These are phyloP conservation scores for Pollenia amentaria DNA, from an alignment of 2,888 invertebrate genomes.

Conservation along the genomic window DNA sequence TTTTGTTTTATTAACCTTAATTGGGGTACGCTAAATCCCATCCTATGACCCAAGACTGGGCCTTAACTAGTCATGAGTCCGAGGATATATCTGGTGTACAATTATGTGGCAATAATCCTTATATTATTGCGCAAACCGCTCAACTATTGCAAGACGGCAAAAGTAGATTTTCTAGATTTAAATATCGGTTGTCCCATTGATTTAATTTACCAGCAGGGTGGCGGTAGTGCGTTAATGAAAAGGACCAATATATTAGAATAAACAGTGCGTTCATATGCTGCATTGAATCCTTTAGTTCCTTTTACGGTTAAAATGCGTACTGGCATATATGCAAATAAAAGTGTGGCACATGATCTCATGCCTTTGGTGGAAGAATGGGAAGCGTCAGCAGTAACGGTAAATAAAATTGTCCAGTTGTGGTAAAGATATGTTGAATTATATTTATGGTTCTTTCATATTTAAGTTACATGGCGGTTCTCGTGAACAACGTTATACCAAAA, in stretches of 20 bases:
- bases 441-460: background rate
- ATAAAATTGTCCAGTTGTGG: background rate
- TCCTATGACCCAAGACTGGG: constrained; percentile 93
- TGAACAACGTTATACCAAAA: constrained; percentile 97
- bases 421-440: background rate
- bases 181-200: constrained; percentile 99
- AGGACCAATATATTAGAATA: constrained; percentile 88
- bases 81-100: constrained; percentile 89
- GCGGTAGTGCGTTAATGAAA: constrained; percentile 84
- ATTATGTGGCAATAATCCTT: constrained; percentile 96
- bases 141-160: constrained; percentile 93
- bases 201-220: constrained; percentile 92
- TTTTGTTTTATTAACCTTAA: too few relatives aligned
- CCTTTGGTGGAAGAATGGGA: constrained; percentile 93
- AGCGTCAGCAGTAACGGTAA: constrained; percentile 92
- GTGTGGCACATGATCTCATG: constrained; percentile 94
- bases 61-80: constrained; percentile 93
- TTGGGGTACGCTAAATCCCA: too few relatives aligned
- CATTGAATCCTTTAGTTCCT: constrained; percentile 89
- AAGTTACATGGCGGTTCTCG: constrained; percentile 95
- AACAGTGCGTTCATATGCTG: constrained; percentile 88
- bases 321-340: constrained; percentile 94
- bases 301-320: constrained; percentile 97
- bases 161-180: constrained; percentile 97
- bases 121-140: constrained; percentile 93